phyloP scores from a whole-genome alignment of 2,888 invertebrate species.

The Pteria penguin region DNA sequence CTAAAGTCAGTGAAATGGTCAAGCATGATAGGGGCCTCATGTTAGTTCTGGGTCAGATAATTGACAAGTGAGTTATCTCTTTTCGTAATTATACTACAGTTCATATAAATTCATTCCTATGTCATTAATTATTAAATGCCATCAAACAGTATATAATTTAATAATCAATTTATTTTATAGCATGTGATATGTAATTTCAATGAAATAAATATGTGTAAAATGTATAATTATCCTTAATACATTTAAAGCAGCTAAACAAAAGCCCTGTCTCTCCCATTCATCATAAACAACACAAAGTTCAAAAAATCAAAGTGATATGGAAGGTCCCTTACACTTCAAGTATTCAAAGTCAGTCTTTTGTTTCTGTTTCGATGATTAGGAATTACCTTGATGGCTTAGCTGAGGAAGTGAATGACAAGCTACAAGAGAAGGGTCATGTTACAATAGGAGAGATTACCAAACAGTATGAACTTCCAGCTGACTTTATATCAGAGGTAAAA shows the following conservation, averaged over 20 bases:
- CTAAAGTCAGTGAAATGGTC: slow-evolving; percentile 86
- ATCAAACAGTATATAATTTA: too few species aligned
- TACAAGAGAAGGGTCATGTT: slow-evolving; percentile 89
- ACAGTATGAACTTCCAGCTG: slow-evolving; percentile 93
- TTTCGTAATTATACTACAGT: too few species aligned
- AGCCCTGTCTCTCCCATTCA: too few species aligned
- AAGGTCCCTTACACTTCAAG: too few species aligned
- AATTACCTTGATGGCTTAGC: slow-evolving; percentile 90
- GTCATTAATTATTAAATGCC: too few species aligned
- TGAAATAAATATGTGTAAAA: background rate
- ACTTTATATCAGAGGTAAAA: slow-evolving; percentile 88
- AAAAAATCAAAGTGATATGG: too few species aligned
- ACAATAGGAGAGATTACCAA: slow-evolving; percentile 92
- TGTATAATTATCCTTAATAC: too few species aligned
- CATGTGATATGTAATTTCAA: background rate
- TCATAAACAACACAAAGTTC: too few species aligned
- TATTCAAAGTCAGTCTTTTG: background rate
- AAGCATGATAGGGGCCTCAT: slow-evolving; percentile 85
- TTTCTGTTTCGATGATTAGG: slow-evolving; percentile 74
- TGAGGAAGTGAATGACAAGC: slow-evolving; percentile 93
- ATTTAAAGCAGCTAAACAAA: too few species aligned
- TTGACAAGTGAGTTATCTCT: slow-evolving; percentile 83
- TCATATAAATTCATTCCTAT: too few species aligned
- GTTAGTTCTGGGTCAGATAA: slow-evolving; percentile 93
- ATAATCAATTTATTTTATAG: too few species aligned